These are phyloP conservation scores for Drosophila bocqueti DNA, from an alignment of 1,140 invertebrate genomes.

Conservation along the genomic window DNA sequence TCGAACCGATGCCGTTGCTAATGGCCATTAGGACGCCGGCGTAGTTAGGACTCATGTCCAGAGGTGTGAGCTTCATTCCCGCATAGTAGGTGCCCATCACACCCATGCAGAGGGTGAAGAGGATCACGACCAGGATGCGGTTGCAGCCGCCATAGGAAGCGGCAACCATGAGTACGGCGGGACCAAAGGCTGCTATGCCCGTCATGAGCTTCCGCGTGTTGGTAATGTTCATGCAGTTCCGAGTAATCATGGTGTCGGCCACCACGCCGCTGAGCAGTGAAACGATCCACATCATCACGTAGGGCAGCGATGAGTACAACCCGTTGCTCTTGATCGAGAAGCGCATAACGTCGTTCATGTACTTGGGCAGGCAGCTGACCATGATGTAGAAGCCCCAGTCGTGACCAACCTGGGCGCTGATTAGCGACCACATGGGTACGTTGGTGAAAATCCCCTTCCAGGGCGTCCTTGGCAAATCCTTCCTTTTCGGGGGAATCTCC, in stretches of 20 bases:
- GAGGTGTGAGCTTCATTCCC: slow-evolving; percentile 90
- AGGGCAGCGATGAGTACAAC: slow-evolving; percentile 59
- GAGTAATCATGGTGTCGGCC: slow-evolving; percentile 49
- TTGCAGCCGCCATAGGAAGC: slow-evolving; percentile 64
- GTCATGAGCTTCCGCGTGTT: slow-evolving; percentile 26
- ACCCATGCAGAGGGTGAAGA: slow-evolving; percentile 53
- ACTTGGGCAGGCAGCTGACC: slow-evolving; percentile 92
- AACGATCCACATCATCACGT: slow-evolving; percentile 55
- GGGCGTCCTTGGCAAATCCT: slow-evolving; percentile 81
- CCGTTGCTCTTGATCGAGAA: slow-evolving; percentile 55
- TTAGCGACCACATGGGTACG: slow-evolving; percentile 86
- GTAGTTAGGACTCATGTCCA: slow-evolving; percentile 92
- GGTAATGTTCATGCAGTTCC: slow-evolving; percentile 7
- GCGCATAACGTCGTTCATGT: slow-evolving; percentile 56
- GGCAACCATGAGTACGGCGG: slow-evolving; percentile 39
- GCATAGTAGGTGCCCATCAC: slow-evolving; percentile 90
- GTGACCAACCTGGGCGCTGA: slow-evolving; percentile 89
- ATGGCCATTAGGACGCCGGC: slow-evolving; percentile 92
- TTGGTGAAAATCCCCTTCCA: slow-evolving; percentile 88
- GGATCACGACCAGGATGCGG: slow-evolving; percentile 15
- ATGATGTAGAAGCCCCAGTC: slow-evolving; percentile 96
- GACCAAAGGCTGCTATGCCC: slow-evolving; percentile 35
- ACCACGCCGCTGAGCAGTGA: slow-evolving; percentile 41
- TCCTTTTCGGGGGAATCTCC: slow-evolving; percentile 35
- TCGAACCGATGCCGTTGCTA: slow-evolving; percentile 91